phyloP scores from a whole-genome alignment of 2,797 vertebrate species.

The Enteromius thamalakanensis region DNA sequence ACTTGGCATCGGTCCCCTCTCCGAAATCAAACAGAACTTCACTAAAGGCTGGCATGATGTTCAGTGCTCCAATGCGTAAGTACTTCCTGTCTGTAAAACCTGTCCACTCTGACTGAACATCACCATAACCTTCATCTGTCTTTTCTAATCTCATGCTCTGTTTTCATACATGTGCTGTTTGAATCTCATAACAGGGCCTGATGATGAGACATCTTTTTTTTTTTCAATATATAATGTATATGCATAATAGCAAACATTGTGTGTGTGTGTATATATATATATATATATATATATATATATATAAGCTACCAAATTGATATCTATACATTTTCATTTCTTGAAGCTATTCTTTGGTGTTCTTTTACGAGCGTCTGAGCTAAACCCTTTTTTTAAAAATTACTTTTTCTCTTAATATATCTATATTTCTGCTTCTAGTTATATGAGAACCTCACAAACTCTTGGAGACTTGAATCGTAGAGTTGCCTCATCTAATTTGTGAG shows the following conservation, averaged over 20 bases:
- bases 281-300: too few relatives aligned
- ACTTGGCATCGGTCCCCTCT: constrained; percentile 86
- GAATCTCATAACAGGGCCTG: background rate
- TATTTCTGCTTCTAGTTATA: constrained; percentile 82
- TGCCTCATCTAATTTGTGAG: constrained; percentile 84
- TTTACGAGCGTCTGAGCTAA: constrained; percentile 8
- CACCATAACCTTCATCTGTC: background rate
- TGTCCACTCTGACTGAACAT: background rate
- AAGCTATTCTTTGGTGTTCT: constrained; percentile 8
- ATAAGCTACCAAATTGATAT: background rate
- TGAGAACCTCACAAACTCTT: constrained; percentile 84
- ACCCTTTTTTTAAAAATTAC: background rate
- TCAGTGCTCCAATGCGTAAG: constrained; percentile 91
- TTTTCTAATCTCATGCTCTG: background rate
- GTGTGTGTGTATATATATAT: too few relatives aligned
- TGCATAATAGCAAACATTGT: background rate
- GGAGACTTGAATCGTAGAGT: constrained; percentile 87
- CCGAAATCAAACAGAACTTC: constrained; percentile 88
- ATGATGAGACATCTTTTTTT: background rate
- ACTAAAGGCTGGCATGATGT: constrained; percentile 92
- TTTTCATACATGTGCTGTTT: constrained; percentile 2
- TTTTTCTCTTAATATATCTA: constrained; percentile 22
- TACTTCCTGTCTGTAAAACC: constrained; percentile 54
- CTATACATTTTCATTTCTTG: background rate
- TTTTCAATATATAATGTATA: background rate